These are phyloP conservation scores for Eristalis tenax DNA, from an alignment of 2,888 invertebrate species.

Conservation along the genomic window DNA sequence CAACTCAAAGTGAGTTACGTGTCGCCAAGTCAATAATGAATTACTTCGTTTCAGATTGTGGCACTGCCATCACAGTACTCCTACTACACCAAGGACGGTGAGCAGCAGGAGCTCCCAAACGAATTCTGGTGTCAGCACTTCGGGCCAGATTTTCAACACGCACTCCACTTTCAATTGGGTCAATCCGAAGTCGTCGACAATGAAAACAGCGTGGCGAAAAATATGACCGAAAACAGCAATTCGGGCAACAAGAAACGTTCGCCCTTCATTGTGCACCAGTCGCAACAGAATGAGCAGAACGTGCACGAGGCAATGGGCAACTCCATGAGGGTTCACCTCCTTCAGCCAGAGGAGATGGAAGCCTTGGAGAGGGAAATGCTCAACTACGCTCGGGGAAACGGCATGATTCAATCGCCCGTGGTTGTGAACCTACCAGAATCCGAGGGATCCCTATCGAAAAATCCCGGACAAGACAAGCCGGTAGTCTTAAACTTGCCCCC, in stretches of 20 bases:
- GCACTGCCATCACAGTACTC: slow-evolving; percentile 32
- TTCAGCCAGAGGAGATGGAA: slow-evolving; percentile 42
- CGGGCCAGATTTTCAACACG: slow-evolving; percentile 78
- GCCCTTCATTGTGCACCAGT: slow-evolving; percentile 26
- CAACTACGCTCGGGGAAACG: neutral
- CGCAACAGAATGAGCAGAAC: neutral
- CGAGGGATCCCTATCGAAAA: slow-evolving; percentile 12
- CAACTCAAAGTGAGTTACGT: neutral
- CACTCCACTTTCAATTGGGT: slow-evolving; percentile 77
- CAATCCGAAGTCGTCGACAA: slow-evolving; percentile 23
- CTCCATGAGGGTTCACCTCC: slow-evolving; percentile 49
- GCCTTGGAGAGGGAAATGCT: slow-evolving; percentile 42
- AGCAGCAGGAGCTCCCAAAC: slow-evolving; percentile 60
- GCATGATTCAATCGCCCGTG: slow-evolving; percentile 55
- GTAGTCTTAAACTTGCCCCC: slow-evolving; percentile 71
- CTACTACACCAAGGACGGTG: neutral
- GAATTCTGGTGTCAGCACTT: slow-evolving; percentile 78
- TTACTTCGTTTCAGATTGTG: slow-evolving; percentile 32
- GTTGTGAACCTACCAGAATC: slow-evolving; percentile 70
- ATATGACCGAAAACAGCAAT: neutral
- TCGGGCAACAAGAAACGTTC: slow-evolving; percentile 46
- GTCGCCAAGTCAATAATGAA: neutral
- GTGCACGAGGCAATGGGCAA: neutral
- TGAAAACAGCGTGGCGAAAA: slow-evolving; percentile 21
- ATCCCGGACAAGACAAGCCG: slow-evolving; percentile 27